phyloP scores from a whole-genome alignment of 2,888 invertebrate genomes.

The Agriopis leucophaearia region DNA sequence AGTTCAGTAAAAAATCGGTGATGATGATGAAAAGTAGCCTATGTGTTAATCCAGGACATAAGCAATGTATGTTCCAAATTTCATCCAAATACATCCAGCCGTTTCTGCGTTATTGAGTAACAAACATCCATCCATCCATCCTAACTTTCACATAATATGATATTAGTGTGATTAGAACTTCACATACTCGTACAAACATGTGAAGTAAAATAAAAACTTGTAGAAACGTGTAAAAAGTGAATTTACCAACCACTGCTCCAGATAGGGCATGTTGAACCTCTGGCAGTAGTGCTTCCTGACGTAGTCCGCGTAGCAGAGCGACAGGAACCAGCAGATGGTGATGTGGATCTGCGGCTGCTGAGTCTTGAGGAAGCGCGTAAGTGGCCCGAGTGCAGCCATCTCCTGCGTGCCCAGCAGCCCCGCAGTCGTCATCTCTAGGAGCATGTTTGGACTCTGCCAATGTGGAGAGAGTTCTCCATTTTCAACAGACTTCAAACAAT shows the following conservation, averaged over 20 bases:
- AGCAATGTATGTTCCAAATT: too few species aligned
- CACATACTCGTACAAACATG: too few species aligned
- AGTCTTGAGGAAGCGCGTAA: constrained; percentile 73
- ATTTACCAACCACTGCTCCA: constrained; percentile 79
- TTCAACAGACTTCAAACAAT: too few species aligned
- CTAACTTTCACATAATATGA: too few species aligned
- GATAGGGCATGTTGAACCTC: constrained; percentile 77
- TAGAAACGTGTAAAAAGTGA: neutral
- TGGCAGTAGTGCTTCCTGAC: constrained; percentile 78
- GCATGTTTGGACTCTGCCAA: constrained; percentile 72
- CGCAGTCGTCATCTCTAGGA: constrained; percentile 79
- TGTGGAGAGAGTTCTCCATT: neutral
- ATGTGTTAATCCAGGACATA: too few species aligned
- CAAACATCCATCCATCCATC: too few species aligned
- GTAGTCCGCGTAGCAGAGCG: constrained; percentile 81
- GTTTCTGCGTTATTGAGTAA: too few species aligned
- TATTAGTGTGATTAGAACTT: too few species aligned
- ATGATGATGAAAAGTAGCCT: too few species aligned
- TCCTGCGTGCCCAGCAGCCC: constrained; percentile 71
- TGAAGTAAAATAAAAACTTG: too few species aligned
- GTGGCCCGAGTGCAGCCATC: constrained; percentile 67
- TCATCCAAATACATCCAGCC: too few species aligned
- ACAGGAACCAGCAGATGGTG: constrained; percentile 82
- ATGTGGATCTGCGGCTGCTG: constrained; percentile 83
- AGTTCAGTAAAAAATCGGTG: too few species aligned